Base-by-base conservation (phyloP, 2,888 invertebrate genomes). In the Drosophila paramelanica region DNA sequence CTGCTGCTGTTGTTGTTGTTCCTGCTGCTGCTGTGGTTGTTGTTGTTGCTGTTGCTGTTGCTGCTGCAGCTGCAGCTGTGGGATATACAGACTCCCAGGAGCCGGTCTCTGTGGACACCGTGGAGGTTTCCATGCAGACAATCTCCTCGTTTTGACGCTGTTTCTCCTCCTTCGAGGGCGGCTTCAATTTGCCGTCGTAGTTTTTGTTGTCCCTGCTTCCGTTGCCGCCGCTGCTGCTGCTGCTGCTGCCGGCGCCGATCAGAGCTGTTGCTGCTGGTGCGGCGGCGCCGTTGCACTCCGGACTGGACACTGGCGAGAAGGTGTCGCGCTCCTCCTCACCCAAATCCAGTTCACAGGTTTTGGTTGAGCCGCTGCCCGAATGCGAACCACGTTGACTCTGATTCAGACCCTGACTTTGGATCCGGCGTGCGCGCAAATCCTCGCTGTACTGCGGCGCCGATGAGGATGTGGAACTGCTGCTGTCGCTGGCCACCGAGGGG, bases 31-130 rank as follows among this genome's bases (percentile, higher is more conserved):
- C 25, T 11, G 27, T 36, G 13, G 53, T 20, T 8, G 59, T 39
- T 7, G 61, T 67, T 11, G 94, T 8, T 31, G 31, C 3, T 31
- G 31, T 2, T 47, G 31, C 17, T 7, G 57, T 8, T 8, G 53
- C 7, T 4, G 45, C 50, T 33, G 56, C 25, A 38, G 23, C 13
- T 13, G 36, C 70, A 11, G 20, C 31, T 10, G 62, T 73, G 11
- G 94, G 94, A 90, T 94, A 94, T 11, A 94, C 93, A 0, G 94
- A 94, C 88, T 95, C 95, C 95, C 95, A 95, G 17, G 94, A 94
- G 46, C 94, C 94, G 17, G 94, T 94, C 91, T 94, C 95, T 7
- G 94, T 94, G 36, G 95, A 95, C 57, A 94, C 92, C 1, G 95
- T 94, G 5, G 94, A 94, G 1, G 94, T 94, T 79, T 94, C 94